Conservation (phyloP, 2,888 invertebrate species). For the Allolobophora icterica region DNA sequence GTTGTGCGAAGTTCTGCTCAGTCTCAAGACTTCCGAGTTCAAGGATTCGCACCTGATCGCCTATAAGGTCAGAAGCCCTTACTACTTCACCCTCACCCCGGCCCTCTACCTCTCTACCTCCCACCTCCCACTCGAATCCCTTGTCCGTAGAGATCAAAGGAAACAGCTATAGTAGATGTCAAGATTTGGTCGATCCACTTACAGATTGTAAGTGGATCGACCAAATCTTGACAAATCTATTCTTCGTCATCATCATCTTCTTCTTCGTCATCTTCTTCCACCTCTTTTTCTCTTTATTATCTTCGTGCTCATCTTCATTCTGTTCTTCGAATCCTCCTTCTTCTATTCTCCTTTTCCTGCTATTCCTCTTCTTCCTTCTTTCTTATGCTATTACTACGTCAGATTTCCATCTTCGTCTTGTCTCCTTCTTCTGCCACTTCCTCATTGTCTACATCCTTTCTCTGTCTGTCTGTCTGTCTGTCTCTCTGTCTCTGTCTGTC, state of each 20-base stretch:
- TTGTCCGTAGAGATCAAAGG: too few relatives aligned
- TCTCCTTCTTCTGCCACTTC: neutral
- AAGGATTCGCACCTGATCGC: conserved; percentile 69
- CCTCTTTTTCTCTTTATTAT: neutral
- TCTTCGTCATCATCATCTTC: neutral
- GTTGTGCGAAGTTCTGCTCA: conserved; percentile 68
- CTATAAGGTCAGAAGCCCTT: conserved; percentile 62
- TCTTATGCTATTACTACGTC: neutral
- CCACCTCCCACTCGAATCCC: neutral
- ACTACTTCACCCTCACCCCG: neutral
- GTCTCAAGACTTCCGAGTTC: conserved; percentile 68
- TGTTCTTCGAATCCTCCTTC: neutral
- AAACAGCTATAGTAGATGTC: too few relatives aligned
- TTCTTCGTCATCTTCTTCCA: too few relatives aligned
- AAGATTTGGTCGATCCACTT: neutral
- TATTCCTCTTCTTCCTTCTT: neutral
- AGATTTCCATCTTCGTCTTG: neutral
- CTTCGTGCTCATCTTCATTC: neutral
- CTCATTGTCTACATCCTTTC: too few relatives aligned
- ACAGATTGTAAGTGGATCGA: too few relatives aligned
- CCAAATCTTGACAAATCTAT: too few relatives aligned
- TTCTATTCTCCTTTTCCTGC: neutral
- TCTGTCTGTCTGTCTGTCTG: too few relatives aligned
- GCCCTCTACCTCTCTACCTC: neutral
- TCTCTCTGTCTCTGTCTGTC: too few relatives aligned